Evolutionary conservation across 2,113 vertebrate genomes (phyloP).

Genomic region (Rynchops niger): DNA sequence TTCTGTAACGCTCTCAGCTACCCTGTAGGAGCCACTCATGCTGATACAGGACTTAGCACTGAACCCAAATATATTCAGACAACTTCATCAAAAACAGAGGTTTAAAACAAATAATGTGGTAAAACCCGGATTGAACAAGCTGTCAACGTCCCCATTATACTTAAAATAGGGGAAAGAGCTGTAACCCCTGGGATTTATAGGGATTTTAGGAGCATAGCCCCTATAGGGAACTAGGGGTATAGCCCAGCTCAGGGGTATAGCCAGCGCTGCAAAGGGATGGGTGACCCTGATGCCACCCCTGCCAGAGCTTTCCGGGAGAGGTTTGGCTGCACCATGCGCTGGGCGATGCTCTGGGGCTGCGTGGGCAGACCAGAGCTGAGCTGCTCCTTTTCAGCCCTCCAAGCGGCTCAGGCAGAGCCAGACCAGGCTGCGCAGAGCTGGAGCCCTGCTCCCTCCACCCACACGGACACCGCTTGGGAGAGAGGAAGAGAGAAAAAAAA

Average conservation of each 20-base stretch:
- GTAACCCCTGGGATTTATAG: background rate
- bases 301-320: background rate
- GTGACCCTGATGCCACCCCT: background rate
- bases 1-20: background rate
- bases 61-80: background rate
- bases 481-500: background rate
- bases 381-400: background rate
- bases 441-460: slow-evolving; percentile 15
- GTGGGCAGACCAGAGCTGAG: background rate
- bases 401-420: background rate
- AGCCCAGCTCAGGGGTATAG: background rate
- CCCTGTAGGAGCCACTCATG: fast-evolving
- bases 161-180: background rate
- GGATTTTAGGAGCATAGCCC: background rate
- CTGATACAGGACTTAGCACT: background rate
- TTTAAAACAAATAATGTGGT: background rate
- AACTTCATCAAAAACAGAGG: background rate
- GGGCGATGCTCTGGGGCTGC: background rate
- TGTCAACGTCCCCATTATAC: background rate
- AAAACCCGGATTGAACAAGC: background rate
- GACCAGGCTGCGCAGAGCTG: background rate
- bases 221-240: background rate
- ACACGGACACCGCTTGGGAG: background rate
- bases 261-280: background rate
- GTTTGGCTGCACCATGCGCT: background rate